Evolutionary conservation across 2,113 vertebrate genomes (phyloP), one percentile per base, ranked within the genome.

Genomic region (Vidua chalybeata): DNA sequence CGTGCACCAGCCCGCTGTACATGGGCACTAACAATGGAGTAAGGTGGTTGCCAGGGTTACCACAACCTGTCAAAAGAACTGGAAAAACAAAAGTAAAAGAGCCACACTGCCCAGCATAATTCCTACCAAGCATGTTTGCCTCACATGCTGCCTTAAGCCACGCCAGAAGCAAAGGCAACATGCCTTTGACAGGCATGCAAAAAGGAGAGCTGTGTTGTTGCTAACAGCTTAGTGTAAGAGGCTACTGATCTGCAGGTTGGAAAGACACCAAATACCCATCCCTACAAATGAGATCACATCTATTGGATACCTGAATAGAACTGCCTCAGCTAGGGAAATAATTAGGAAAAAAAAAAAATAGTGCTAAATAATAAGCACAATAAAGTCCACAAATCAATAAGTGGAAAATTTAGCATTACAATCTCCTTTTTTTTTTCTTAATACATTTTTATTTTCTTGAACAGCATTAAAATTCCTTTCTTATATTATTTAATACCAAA

Each of bases 41-140:
- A 11, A 89, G 41, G 45, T 89, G 64, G 90, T 94, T 94, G 72
- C 88, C 83, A 90, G 46, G 80, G 92, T 76, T 95, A 96, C 92
- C 68, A 90, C 61, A 90, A 55, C 12, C 33, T 63, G 37, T 68
- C 79, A 90, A 68, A 84, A 94, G 74, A 27, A 0, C 11, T 13
- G 19, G 63, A 52, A 93, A 93, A 84, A 81, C 52, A 84, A 54
- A 89, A 91, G 43, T 39, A n/a, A 83, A 87, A 48, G 43, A 83
- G 59, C 30, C 37, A 49, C 8, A 1, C 13, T 81, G 51, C 35
- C 56, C 83, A 74, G 30, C 11, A 37, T 24, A 78, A 84, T 90
- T 93, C 86, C 49, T 41, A 64, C 61, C 56, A 90, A 64, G n/a
- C 0, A 0, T 13, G 1, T 67, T 67, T 90, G 39, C 64, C 33